Evolutionary conservation across 2,797 vertebrate genomes (phyloP), one percentile per base, ranked within the genome.

Genomic region (Anolis apletophallus): DNA sequence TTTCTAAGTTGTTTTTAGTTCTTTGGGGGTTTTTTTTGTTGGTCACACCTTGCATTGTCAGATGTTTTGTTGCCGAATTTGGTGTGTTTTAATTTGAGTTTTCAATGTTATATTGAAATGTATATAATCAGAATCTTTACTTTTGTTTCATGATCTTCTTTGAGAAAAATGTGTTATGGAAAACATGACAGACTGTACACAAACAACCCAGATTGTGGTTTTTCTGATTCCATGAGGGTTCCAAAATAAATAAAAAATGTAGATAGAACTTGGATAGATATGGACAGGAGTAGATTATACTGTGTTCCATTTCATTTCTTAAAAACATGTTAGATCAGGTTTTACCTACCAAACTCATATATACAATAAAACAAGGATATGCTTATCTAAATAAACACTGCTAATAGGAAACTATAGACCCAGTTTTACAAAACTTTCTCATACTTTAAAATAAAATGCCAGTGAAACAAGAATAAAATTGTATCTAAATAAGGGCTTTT

Each of bases 401-500:
- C 9, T 80, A 78, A n/a, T 40, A 23, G 57, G 32, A 71, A 10
- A 1, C 32, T 3, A 40, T 64, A 12, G 16, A 13, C 14, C 73
- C 57, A 73, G 16, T 59, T 77, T 54, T 80, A 21, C 54, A 34
- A 59, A 26, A 29, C 0, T 14, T 82, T 71, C 36, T 34, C 19
- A 21, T 21, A 23, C 46, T 80, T 55, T 69, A 69, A 57, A 72
- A 57, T 79, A 40, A 80, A 76, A 34, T 23, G 11, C 1, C 68
- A 23, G 40, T 85, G 40, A 88, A 86, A 80, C 57, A 57, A 75
- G 83, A 85, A 67, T 72, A 59, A 1, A 6, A 71, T 17, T 64
- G 85, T 90, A 50, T 52, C 64, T 80, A 86, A 76, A 19, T n/a
- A 85, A 76, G 75, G 84, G 73, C 36, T 84, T 93, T 40, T 86